A percentile compares a stretch with the other conserved stretches of the same genome.
Conservation (phyloP, 2,797 vertebrate genomes). For the Crocodylus rhombifer region DNA sequence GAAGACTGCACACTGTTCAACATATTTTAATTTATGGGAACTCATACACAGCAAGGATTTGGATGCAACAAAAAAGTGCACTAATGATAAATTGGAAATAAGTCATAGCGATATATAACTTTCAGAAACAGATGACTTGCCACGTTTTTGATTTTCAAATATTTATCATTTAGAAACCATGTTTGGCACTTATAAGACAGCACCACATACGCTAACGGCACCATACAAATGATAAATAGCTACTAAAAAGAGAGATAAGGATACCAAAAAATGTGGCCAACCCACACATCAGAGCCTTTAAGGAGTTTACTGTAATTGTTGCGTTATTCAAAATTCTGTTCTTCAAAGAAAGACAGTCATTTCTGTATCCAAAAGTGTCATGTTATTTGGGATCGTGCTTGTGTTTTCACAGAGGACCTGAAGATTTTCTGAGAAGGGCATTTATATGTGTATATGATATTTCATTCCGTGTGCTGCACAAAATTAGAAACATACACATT, state of each 20-base stretch:
- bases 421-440: neutral
- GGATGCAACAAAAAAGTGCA: neutral
- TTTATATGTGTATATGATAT: neutral
- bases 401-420: slow-evolving; percentile 11
- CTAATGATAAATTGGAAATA: neutral
- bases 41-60: neutral
- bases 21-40: slow-evolving; percentile 30
- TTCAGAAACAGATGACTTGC: slow-evolving; percentile 1
- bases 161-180: slow-evolving; percentile 35
- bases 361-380: neutral
- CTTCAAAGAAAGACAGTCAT: neutral
- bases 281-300: neutral
- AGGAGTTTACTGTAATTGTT: neutral
- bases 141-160: slow-evolving; percentile 15
- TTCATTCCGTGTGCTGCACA: slow-evolving; percentile 11
- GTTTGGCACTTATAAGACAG: slow-evolving; percentile 28
- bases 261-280: neutral
- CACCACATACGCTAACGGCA: neutral
- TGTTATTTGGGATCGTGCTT: neutral
- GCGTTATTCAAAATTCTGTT: neutral
- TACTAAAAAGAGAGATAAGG: slow-evolving; percentile 20
- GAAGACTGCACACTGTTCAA: neutral
- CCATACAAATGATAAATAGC: slow-evolving; percentile 21
- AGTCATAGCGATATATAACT: neutral
- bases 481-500: neutral